Evolutionary conservation across 2,113 vertebrate species (phyloP), one percentile per base, ranked within the genome.

Genomic region (Uria lomvia): DNA sequence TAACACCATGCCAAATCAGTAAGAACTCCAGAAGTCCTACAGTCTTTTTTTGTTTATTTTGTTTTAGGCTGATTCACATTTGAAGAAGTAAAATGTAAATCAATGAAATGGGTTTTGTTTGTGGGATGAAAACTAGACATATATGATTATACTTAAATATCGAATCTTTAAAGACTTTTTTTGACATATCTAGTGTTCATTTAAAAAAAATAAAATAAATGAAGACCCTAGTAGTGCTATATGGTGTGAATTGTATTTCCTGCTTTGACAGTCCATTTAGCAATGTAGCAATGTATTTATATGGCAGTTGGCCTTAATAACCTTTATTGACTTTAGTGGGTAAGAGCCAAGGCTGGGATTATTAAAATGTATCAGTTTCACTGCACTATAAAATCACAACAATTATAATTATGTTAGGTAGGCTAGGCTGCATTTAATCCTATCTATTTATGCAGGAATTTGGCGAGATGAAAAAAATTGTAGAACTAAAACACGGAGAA

Each of bases 301-400:
- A 98, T 98, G 98, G 98, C 98, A 98, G 98, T 99, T 99, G 98
- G 98, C 98, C 98, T 98, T 98, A 98, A 98, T 99, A 99, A 98
- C 98, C 99, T 99, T 99, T 98, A 99, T 98, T 98, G 98, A 98
- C 99, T 99, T 98, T 60, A 97, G 98, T 96, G 98, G 98, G 98
- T 98, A 97, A 98, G 98, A 99, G 98, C 99, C 98, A 98, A 98
- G 98, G 97, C 98, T 98, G 98, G 98, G 98, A 98, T 99, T 99
- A 99, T 99, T 99, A 99, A 99, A 99, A 98, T 98, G 98, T 98
- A 99, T 99, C 98, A 97, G 95, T 99, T 99, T 99, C 98, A 98
- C 98, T 98, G 97, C 98, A 97, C 97, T 98, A 98, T 99, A 98
- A 98, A 99, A 98, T 98, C 98, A 97, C 98, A 98, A 98, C 98